Evolutionary conservation across 2,113 vertebrate genomes (phyloP), one percentile per base, ranked within the genome.

Genomic region (Agelaius tricolor): DNA sequence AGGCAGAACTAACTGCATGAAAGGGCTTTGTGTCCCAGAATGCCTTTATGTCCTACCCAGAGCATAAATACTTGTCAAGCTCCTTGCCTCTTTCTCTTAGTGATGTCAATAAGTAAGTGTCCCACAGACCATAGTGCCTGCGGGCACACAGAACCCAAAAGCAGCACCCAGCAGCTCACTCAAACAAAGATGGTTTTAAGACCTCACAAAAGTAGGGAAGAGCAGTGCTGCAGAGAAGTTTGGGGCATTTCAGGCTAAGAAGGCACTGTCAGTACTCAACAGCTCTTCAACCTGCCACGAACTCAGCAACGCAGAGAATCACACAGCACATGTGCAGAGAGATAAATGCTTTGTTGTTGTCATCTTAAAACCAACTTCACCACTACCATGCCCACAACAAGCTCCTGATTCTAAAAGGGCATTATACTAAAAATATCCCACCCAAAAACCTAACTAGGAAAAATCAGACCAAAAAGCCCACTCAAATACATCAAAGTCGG

Each of bases 241-340:
- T 17, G 61, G 37, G 33, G 59, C 22, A 51, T 43, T 15, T 28
- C 43, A 80, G 79, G 46, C 35, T 65, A 23, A 94, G 90, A 54
- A 3, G 17, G 24, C 63, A 35, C 17, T 62, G 46, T 58, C 11
- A 30, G 46, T 51, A 69, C 24, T 26, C 1, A 0, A 33, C 14
- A 52, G 30, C 17, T 87, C 58, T 69, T 66, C 52, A 46, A 8
- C 17, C 14, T 28, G 26, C 78, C 62, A 11, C 1, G 1, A 91
- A 13, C 16, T 47, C 24, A 4, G 52, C 0, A 0, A 62, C 0
- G 0, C 15, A 20, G 11, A 10, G 44, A 88, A 46, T 61, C 1
- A 2, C 16, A 58, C 5, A 65, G 87, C 69, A 51, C 0, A 0
- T 7, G 8, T 43, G 39, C 30, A 28, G 62, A 63, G 3, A 55